Base-by-base conservation (phyloP, 2,797 vertebrate genomes). In the Sylvilagus floridanus region DNA sequence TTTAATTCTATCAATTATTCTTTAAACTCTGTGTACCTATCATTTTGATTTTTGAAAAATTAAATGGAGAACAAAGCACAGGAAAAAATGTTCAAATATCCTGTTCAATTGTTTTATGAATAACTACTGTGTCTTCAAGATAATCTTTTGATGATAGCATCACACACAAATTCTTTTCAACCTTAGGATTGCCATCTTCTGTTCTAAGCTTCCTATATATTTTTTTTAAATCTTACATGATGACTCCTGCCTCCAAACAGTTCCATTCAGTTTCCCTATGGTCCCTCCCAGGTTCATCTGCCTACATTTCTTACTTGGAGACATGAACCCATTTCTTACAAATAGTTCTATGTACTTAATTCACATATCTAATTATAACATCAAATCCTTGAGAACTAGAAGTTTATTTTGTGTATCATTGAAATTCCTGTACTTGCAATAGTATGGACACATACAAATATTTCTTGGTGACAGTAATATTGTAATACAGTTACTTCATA, bases 381-480 rank as follows among this genome's bases (percentile, higher is more conserved):
- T 78, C 75, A 73, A 85, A 84, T 37, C 16, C 42, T 66, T 88
- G 47, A 79, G 28, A 93, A 81, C 30, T 63, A 32, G 16, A 93
- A 77, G 68, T 37, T 63, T 68, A 4, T 22, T 42, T 84, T 60
- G 1, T 78, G 28, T 17, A 88, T 73, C 47, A 77, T 90, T 91
- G 63, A 94, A 95, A 96, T 77, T 95, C 87, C 62, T 6, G 82
- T 57, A 84, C 57, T 62, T 94, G 11, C 57, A 93, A 83, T 9
- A 63, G 2, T 76, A 65, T 89, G 14, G 28, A 76, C 22, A 84
- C 13, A 83, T 4, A 54, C 24, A 88, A 19, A 47, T 90, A 82
- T 72, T 93, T 79, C 24, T 47, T 78, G 68, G 28, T 65, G 22
- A 86, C 28, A 89, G 37, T n/a, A 90, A 28, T 30, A 85, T 24